Conservation (phyloP, 1,140 invertebrate genomes). For the Tetraneura akinire region DNA sequence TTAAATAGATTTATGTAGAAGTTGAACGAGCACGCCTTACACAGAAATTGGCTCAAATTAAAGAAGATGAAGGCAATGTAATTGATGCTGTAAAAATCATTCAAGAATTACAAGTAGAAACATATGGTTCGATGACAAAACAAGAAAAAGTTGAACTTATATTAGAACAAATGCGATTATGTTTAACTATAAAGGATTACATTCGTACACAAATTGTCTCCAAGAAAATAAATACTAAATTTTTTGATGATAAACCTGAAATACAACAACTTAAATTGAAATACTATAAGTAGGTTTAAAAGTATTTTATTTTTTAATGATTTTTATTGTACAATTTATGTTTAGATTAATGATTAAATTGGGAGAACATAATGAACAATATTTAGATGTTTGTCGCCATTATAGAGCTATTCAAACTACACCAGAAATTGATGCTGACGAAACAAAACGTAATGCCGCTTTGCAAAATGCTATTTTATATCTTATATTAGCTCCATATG, state of each 20-base stretch:
- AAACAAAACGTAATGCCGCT: constrained; percentile 66
- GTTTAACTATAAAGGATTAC: constrained; percentile 93
- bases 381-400: constrained; percentile 92
- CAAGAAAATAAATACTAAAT: constrained; percentile 97
- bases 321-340: constrained; percentile 50
- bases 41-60: constrained; percentile 89
- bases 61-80: constrained; percentile 90
- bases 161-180: constrained; percentile 97
- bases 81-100: constrained; percentile 89
- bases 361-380: constrained; percentile 92
- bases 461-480: constrained; percentile 90
- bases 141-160: constrained; percentile 96
- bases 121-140: constrained; percentile 98
- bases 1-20: constrained; percentile 92
- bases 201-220: constrained; percentile 98
- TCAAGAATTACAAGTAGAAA: constrained; percentile 98
- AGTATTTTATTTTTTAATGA: constrained; percentile 45
- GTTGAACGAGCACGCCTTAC: constrained; percentile 96
- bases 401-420: constrained; percentile 84
- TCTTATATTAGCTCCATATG: constrained; percentile 89
- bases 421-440: constrained; percentile 68
- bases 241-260: constrained; percentile 80
- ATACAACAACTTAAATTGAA: constrained; percentile 83
- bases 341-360: constrained; percentile 92
- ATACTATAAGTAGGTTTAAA: constrained; percentile 74